Base-by-base conservation (phyloP, 2,113 vertebrate genomes). In the Chaenocephalus aceratus region DNA sequence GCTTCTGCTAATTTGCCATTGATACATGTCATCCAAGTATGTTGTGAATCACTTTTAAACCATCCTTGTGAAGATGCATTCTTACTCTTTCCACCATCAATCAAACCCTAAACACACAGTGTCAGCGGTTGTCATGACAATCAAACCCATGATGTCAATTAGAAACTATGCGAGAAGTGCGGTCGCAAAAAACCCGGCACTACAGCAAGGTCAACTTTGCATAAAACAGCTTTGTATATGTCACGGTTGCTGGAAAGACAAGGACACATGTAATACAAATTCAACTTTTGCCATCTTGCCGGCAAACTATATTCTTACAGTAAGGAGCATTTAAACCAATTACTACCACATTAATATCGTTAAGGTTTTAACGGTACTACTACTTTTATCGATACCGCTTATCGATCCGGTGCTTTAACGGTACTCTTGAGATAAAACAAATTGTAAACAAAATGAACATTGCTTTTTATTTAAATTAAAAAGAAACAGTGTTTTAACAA, bases 51-150 rank as follows among this genome's bases (percentile, higher is more conserved):
- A 67, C 44, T 60, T 67, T 51, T 60, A 15, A 74, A 26, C 14
- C 3, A 21, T 34, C 0, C 1, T 45, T 0, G 11, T 11, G 16
- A 41, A 83, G 52, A 48, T 74, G 60, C 45, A 77, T 59, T 75
- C 65, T 21, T 61, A 21, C 10, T 2, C 1, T 49, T 44, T 49
- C 15, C 18, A 1, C 18, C 41, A 72, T 84, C 74, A 53, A 63
- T 88, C 26, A 77, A 34, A 34, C 49, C 30, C 51, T 51, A 61
- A 82, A 56, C 48, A 63, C 30, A 82, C 5, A 8, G 26, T 72
- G 65, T 75, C 61, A 54, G 1, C 36, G 10, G 51, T 58, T 26
- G 21, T 11, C 18, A 72, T 7, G 1, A 18, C 11, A 59, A 60
- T 41, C 59, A 23, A 72, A 72, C 59, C 62, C 14, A 74, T 70